Base-by-base conservation (phyloP, 2,113 vertebrate species). In the Corythaeola cristata region DNA sequence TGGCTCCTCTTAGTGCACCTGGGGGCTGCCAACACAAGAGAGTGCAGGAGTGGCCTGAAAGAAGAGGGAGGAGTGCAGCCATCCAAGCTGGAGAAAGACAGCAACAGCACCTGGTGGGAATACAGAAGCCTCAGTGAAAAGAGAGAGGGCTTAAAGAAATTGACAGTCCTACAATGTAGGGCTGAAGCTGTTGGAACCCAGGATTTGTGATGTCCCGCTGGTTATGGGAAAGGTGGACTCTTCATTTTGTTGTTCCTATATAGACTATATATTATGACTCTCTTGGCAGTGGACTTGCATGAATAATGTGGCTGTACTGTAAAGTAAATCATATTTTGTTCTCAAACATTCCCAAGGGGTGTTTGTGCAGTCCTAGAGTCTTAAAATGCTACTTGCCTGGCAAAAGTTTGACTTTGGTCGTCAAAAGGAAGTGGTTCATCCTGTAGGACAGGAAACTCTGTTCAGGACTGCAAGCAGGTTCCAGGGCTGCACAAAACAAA, bases 241-340 rank as follows among this genome's bases (percentile, higher is more conserved):
- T 72, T 81, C 20, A 11, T 64, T 85, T 89, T 1, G 2, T 85
- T 66, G 16, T 79, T 56, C n/a, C 79, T 85, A 35, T 58, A 12
- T 35, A 79, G 39, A 52, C n/a, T 37, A 5, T 86, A 23, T 75
- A 55, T 85, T 91, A 64, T 60, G 75, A 68, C n/a, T 84, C 11
- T 69, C 66, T 89, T 90, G 82, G 85, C 78, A 90, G 75, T 88
- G 71, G 39, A 49, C 92, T 79, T 88, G 45, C 58, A 60, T 71
- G 62, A 88, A 89, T 82, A 71, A 85, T 83, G 49, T 44, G 63
- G 7, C 67, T 78, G 21, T 67, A 59, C 60, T 77, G 8, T 66
- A 89, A 78, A 81, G 64, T 33, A 86, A 86, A 85, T 76, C 0
- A 35, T 64, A 44, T 39, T 71, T 91, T 78, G 47, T 91, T 81